Percentiles rank a stretch among this genome's conserved stretches.
Conservation (phyloP, 1,140 invertebrate species). For the Idris sp. region DNA sequence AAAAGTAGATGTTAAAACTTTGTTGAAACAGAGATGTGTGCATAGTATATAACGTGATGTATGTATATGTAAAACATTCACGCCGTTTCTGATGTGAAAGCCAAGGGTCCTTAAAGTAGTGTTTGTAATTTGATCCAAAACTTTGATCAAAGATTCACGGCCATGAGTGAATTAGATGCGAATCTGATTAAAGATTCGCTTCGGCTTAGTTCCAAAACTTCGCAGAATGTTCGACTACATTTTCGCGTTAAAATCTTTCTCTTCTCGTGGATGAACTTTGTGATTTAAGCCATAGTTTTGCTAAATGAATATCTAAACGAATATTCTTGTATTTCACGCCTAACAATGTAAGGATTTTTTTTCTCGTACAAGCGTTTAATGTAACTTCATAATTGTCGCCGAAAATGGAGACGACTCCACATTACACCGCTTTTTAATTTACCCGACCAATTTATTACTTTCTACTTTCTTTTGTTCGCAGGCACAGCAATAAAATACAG, state of each 20-base stretch:
- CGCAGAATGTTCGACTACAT: slow-evolving; percentile 61
- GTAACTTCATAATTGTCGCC: slow-evolving; percentile 51
- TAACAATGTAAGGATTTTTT: slow-evolving; percentile 52
- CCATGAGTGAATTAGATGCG: slow-evolving; percentile 64
- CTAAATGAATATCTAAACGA: slow-evolving; percentile 59
- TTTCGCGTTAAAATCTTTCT: slow-evolving; percentile 64
- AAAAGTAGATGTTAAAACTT: too few species aligned
- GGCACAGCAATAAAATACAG: too few species aligned
- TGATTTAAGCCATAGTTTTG: slow-evolving; percentile 63
- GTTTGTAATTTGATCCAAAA: slow-evolving; percentile 63
- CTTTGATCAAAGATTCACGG: slow-evolving; percentile 65
- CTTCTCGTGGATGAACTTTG: slow-evolving; percentile 54
- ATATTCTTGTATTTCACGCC: slow-evolving; percentile 59
- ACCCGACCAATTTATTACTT: slow-evolving; percentile 26
- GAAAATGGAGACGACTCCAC: slow-evolving; percentile 33
- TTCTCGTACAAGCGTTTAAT: slow-evolving; percentile 38
- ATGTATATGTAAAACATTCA: slow-evolving; percentile 53
- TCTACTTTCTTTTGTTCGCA: slow-evolving; percentile 10
- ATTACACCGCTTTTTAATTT: slow-evolving; percentile 30
- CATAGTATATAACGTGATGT: slow-evolving; percentile 5
- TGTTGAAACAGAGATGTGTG: too few species aligned
- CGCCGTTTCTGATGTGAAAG: slow-evolving; percentile 43
- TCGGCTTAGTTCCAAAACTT: slow-evolving; percentile 51
- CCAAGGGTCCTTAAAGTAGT: slow-evolving; percentile 46
- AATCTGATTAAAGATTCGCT: slow-evolving; percentile 62